Conservation (phyloP, 1,140 invertebrate genomes). For the Zeugodacus cucurbitae region DNA sequence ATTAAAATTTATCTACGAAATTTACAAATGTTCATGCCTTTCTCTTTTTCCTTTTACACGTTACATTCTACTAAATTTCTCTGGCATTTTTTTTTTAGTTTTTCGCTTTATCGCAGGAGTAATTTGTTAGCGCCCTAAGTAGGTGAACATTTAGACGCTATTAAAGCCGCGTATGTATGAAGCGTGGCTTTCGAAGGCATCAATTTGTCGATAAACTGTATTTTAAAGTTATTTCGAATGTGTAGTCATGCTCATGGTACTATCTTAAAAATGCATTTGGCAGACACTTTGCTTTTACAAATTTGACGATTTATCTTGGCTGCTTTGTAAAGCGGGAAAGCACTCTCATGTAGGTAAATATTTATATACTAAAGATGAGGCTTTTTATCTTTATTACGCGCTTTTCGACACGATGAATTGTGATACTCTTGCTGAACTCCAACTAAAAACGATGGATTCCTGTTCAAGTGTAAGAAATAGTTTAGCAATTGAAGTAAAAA, state of each 20-base stretch:
- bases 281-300: neutral
- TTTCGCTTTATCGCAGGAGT: neutral
- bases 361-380: neutral
- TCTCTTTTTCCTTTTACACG: neutral
- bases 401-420: too few relatives aligned
- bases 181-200: constrained; percentile 1
- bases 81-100: neutral
- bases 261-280: neutral
- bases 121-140: neutral
- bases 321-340: neutral
- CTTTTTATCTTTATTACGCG: neutral
- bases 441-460: too few relatives aligned
- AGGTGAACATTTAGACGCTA: neutral
- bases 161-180: neutral
- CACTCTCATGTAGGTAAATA: neutral
- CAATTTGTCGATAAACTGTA: neutral
- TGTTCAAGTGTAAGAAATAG: too few relatives aligned
- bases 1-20: too few relatives aligned
- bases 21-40: neutral
- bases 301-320: neutral
- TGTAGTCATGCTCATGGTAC: neutral
- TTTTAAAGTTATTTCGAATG: neutral
- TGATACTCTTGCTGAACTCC: too few relatives aligned
- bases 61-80: neutral
- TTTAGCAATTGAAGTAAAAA: too few relatives aligned